phyloP scores from a whole-genome alignment of 2,888 invertebrate genomes.

The Bruchidius siliquastri region DNA sequence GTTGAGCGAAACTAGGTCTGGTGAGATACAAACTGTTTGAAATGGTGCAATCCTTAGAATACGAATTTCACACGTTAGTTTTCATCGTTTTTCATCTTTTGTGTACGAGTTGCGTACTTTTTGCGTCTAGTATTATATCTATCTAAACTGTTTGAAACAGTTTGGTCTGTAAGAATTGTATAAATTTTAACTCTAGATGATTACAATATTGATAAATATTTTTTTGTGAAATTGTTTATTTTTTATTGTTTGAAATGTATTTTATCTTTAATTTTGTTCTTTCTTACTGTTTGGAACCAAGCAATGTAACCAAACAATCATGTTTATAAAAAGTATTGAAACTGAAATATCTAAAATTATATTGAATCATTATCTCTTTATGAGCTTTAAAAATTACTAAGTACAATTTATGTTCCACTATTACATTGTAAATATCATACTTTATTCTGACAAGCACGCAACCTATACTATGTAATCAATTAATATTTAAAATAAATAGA shows the following conservation, averaged over 20 bases:
- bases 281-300: slow-evolving; percentile 20
- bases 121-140: neutral
- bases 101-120: neutral
- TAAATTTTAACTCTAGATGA: slow-evolving; percentile 38
- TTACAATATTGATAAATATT: slow-evolving; percentile 14
- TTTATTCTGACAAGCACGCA: slow-evolving; percentile 49
- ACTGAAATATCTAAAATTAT: slow-evolving; percentile 10
- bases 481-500: slow-evolving; percentile 50
- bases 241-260: slow-evolving; percentile 24
- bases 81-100: neutral
- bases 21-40: slow-evolving; percentile 29
- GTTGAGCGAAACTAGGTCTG: slow-evolving; percentile 30
- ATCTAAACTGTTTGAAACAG: slow-evolving; percentile 36
- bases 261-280: slow-evolving; percentile 21
- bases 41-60: slow-evolving; percentile 26
- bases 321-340: slow-evolving; percentile 25
- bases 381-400: slow-evolving; percentile 46
- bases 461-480: slow-evolving; percentile 51
- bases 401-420: slow-evolving; percentile 46
- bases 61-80: neutral
- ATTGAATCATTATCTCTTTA: slow-evolving; percentile 33
- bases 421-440: slow-evolving; percentile 50
- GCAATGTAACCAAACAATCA: slow-evolving; percentile 23
- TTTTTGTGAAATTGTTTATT: slow-evolving; percentile 20
- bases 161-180: slow-evolving; percentile 37